Conservation (phyloP, 2,888 invertebrate species). For the Hydrotaea diabolus region DNA sequence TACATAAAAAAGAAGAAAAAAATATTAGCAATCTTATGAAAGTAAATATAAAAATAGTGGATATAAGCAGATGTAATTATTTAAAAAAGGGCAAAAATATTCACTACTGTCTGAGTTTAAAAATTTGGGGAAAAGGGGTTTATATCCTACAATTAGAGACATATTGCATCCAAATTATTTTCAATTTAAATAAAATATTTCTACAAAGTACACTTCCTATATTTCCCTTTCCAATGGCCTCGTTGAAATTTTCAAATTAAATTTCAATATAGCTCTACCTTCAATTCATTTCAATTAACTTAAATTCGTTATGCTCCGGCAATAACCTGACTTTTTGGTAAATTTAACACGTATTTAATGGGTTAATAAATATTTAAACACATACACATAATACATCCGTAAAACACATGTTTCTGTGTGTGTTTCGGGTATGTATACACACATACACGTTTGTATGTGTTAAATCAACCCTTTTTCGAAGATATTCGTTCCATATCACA, state of each 20-base stretch:
- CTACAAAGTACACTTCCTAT: no score
- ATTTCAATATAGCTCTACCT: background rate
- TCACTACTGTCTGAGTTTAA: no score
- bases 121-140: no score
- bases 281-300: constrained; percentile 54
- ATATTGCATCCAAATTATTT: no score
- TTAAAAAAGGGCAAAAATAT: no score
- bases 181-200: no score
- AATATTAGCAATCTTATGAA: no score
- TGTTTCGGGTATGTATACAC: constrained; percentile 24
- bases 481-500: background rate
- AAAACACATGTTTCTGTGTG: constrained; percentile 47
- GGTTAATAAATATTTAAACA: constrained; percentile 79
- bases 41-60: no score
- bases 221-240: background rate
- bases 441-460: constrained; percentile 13
- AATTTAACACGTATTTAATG: constrained; percentile 73
- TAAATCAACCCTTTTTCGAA: constrained; percentile 51
- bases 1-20: no score
- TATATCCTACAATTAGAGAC: no score
- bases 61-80: no score
- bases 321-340: constrained; percentile 33
- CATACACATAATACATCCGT: constrained; percentile 27
- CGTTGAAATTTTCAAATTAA: background rate
- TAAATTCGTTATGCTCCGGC: constrained; percentile 51